phyloP scores from a whole-genome alignment of 2,113 vertebrate genomes.

The Bujurquina vittata region DNA sequence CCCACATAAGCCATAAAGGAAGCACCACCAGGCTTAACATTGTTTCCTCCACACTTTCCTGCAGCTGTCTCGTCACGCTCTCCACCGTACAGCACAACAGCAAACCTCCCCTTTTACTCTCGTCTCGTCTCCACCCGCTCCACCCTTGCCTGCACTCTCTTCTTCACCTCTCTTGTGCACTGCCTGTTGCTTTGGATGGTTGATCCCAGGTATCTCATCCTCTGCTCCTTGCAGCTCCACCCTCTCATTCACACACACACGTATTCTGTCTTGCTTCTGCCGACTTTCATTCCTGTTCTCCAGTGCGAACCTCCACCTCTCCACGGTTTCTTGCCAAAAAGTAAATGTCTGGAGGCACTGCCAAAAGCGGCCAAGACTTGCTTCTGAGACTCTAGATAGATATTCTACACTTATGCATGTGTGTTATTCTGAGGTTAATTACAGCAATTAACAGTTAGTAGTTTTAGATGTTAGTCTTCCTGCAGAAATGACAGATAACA shows the following conservation, averaged over 20 bases:
- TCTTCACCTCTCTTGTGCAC: neutral
- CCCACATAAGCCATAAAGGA: neutral
- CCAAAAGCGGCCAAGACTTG: neutral
- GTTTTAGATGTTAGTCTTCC: neutral
- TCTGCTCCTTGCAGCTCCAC: neutral
- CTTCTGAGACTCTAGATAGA: neutral
- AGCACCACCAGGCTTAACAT: neutral
- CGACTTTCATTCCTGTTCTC: neutral
- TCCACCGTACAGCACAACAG: too few relatives aligned
- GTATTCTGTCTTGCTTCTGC: neutral
- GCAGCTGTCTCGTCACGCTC: too few relatives aligned
- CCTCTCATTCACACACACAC: neutral
- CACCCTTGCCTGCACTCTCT: neutral
- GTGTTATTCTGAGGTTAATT: neutral
- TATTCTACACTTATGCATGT: accelerated
- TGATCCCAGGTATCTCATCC: neutral
- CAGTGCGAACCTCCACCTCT: neutral
- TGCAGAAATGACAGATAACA: neutral
- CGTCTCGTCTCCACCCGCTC: neutral
- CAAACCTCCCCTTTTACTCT: neutral
- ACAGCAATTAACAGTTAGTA: neutral
- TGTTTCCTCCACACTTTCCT: neutral
- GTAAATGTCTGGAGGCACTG: neutral
- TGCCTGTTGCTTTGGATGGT: neutral
- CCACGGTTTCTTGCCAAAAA: neutral